A percentile compares a stretch with the other conserved stretches of the same genome.
These are phyloP conservation scores for Todiramphus saurophagus DNA, from an alignment of 2,113 vertebrate species.

Conservation along the genomic window DNA sequence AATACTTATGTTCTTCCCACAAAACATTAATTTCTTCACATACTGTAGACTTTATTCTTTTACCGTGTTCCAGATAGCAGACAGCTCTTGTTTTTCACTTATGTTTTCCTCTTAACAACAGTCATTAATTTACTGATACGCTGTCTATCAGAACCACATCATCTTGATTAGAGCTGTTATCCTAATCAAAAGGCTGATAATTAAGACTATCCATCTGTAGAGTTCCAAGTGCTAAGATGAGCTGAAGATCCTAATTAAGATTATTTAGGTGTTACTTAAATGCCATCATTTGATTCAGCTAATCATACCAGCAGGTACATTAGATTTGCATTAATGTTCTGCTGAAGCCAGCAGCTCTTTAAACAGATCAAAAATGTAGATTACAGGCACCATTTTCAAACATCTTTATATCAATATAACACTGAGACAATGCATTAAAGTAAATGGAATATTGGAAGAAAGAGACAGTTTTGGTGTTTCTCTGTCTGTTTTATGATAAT, in stretches of 20 bases:
- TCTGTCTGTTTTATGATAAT: slow-evolving; percentile 63
- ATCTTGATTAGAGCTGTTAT: slow-evolving; percentile 86
- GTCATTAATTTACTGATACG: slow-evolving; percentile 83
- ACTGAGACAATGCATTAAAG: slow-evolving; percentile 67
- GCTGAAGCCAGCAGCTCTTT: slow-evolving; percentile 79
- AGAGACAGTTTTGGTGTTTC: slow-evolving; percentile 28
- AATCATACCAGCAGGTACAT: slow-evolving; percentile 86
- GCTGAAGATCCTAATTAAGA: slow-evolving; percentile 85
- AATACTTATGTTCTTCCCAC: slow-evolving; percentile 43
- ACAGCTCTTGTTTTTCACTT: slow-evolving; percentile 67
- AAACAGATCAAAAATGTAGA: slow-evolving; percentile 77
- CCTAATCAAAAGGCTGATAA: slow-evolving; percentile 87
- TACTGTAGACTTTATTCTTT: slow-evolving; percentile 47
- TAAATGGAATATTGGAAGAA: slow-evolving; percentile 33
- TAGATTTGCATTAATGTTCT: slow-evolving; percentile 84
- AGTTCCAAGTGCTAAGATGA: slow-evolving; percentile 82
- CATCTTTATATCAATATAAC: slow-evolving; percentile 66
- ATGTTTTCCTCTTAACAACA: slow-evolving; percentile 74
- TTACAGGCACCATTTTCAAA: slow-evolving; percentile 70
- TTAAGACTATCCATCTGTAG: slow-evolving; percentile 84
- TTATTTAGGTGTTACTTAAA: slow-evolving; percentile 86
- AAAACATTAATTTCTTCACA: slow-evolving; percentile 28
- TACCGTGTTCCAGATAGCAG: slow-evolving; percentile 56
- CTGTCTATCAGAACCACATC: slow-evolving; percentile 82
- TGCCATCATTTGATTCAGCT: slow-evolving; percentile 86